A percentile compares a stretch with the other conserved stretches of the same genome.
These are phyloP conservation scores for Anthoscopus minutus DNA, from an alignment of 2,113 vertebrate species.

Conservation along the genomic window DNA sequence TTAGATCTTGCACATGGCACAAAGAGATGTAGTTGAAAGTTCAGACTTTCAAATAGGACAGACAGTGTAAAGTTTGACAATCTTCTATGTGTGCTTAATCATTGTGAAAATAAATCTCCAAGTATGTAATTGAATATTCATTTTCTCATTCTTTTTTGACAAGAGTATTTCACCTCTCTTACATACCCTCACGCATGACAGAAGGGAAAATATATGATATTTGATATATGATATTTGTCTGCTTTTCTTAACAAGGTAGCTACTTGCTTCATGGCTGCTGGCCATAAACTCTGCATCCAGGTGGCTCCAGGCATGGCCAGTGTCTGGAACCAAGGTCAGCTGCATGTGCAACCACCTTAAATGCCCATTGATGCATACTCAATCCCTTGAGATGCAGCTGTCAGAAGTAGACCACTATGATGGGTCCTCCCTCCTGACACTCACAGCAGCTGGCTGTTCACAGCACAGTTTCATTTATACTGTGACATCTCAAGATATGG, in stretches of 20 bases:
- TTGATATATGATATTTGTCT: neutral
- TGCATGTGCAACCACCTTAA: neutral
- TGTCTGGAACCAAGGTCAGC: neutral
- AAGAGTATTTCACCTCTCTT: neutral
- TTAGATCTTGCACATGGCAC: neutral
- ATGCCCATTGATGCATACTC: neutral
- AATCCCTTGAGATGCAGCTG: neutral
- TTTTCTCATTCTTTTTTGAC: neutral
- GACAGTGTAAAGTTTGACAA: neutral
- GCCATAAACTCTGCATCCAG: neutral
- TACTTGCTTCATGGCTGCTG: neutral
- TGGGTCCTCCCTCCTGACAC: neutral
- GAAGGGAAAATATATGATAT: neutral
- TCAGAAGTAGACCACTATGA: neutral
- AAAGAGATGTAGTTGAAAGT: neutral
- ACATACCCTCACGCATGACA: neutral
- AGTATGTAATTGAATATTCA: neutral
- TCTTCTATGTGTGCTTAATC: neutral
- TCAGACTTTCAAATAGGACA: neutral
- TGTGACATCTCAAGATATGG: neutral
- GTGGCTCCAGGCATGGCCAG: neutral
- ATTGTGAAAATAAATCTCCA: neutral
- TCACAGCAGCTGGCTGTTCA: neutral
- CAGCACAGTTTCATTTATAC: neutral
- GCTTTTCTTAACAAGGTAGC: neutral